Evolutionary conservation across 2,888 invertebrate genomes (phyloP), one percentile per base, ranked within the genome.

Genomic region (Drosophila cognata): DNA sequence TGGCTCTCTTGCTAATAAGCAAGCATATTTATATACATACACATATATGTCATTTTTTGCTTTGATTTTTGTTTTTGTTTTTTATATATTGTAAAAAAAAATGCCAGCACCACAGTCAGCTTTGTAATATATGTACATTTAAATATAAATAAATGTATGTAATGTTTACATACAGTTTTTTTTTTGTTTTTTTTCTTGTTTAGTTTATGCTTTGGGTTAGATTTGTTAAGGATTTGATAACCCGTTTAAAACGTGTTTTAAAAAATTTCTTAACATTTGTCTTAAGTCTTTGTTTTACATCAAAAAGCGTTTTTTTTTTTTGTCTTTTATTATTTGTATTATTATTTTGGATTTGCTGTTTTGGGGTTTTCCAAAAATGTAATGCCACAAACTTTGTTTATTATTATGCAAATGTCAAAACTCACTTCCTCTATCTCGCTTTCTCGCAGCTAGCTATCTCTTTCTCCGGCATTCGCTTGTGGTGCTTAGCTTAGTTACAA

Each of bases 241-340:
- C 73, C 66, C 53, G 56, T 81, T 72, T 63, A 81, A 83, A 88
- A 82, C 79, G 74, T 85, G 76, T 56, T 55, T 57, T 55, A 43
- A 77, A 81, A 79, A 79, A 79, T 61, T 69, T 76, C 71, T 75
- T 74, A 56, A 76, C 58, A 65, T 77, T 73, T 60, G 57, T 78
- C 79, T 91, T 84, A 84, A 91, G 91, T 91, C 91, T 91, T 91
- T 92, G 89, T 92, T 91, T 91, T 91, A 83, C 92, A 87, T 90
- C 88, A 88, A 89, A 91, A 91, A 91, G 91, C 92, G 90, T 86
- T 87, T 89, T 72, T 77, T 69, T 80, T 79, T 68, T 57, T 60
- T 38, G 50, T 29, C 35, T 63, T 60, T 41, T 16, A 11, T 64
- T 38, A 13, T 21, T 46, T 52, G 36, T 31, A 56, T 21, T 53